Evolutionary conservation across 2,888 invertebrate species (phyloP).

Genomic region (Teinopalpus imperialis): DNA sequence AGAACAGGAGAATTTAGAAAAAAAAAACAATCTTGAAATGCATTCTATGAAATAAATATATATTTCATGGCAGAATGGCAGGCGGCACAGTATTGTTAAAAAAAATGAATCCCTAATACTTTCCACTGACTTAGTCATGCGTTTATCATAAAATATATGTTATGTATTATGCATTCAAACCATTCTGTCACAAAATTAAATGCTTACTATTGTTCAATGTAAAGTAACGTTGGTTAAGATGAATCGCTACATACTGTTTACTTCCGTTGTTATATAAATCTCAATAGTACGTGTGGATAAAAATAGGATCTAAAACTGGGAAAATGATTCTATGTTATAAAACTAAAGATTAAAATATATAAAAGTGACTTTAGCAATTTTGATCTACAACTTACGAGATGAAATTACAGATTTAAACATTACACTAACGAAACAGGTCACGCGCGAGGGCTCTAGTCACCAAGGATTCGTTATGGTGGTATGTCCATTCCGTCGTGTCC

Average conservation of each 20-base stretch:
- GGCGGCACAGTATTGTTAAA: conserved; percentile 41
- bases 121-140: conserved; percentile 41
- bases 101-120: conserved; percentile 42
- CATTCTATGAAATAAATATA: conserved; percentile 37
- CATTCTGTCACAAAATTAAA: conserved; percentile 69
- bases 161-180: conserved; percentile 36
- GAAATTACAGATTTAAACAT: conserved; percentile 6
- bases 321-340: conserved; percentile 43
- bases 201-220: conserved; percentile 49
- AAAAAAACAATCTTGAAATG: conserved; percentile 47
- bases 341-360: conserved; percentile 41
- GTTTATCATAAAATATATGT: conserved; percentile 33
- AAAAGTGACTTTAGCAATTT: conserved; percentile 50
- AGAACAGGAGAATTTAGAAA: conserved; percentile 53
- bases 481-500: conserved; percentile 58
- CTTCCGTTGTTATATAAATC: conserved; percentile 2
- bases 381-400: conserved; percentile 42
- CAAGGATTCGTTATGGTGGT: conserved; percentile 59
- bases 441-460: conserved; percentile 40
- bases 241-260: conserved; percentile 23
- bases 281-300: conserved; percentile 24
- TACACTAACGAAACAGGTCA: conserved; percentile 23
- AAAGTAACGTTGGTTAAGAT: conserved; percentile 22
- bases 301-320: conserved; percentile 37
- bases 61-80: conserved; percentile 58